These are phyloP conservation scores for Eurytoma adleriae DNA, from an alignment of 2,888 invertebrate species.

Conservation along the genomic window DNA sequence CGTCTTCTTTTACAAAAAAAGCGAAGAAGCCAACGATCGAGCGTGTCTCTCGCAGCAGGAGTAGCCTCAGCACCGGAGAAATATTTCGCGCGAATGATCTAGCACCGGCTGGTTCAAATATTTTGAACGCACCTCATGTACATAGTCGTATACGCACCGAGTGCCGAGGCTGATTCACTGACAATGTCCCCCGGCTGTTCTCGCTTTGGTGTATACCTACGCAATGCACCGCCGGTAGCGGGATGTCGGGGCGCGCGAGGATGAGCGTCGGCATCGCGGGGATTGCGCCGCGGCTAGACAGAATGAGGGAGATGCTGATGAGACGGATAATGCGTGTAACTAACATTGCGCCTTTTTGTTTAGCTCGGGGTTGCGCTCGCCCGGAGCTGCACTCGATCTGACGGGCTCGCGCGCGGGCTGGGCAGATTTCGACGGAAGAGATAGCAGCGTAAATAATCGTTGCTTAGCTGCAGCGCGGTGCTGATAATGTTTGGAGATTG, in stretches of 20 bases:
- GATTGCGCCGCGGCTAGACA: not conserved
- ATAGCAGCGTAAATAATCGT: no score
- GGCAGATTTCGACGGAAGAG: no score
- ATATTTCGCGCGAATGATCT: not conserved
- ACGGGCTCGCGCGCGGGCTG: no score
- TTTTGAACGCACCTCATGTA: not conserved
- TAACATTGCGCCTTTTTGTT: not conserved
- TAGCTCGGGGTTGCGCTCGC: not conserved
- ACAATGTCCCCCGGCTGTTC: constrained; percentile 65
- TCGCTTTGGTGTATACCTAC: constrained; percentile 52
- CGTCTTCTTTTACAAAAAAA: not conserved
- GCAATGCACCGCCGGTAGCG: not conserved
- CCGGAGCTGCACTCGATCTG: no score
- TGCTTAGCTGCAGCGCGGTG: no score
- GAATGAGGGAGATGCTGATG: not conserved
- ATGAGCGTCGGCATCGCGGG: not conserved
- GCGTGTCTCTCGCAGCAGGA: no score
- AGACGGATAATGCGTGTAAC: constrained; percentile 13
- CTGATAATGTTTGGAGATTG: no score
- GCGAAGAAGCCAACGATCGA: no score
- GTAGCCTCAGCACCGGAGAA: not conserved
- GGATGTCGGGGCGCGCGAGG: constrained; percentile 12
- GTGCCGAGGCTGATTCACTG: constrained; percentile 63
- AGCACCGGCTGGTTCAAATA: not conserved
- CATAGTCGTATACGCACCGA: constrained; percentile 34